These are phyloP conservation scores for Pseudococcus viburni DNA, from an alignment of 2,888 invertebrate species.

Conservation along the genomic window DNA sequence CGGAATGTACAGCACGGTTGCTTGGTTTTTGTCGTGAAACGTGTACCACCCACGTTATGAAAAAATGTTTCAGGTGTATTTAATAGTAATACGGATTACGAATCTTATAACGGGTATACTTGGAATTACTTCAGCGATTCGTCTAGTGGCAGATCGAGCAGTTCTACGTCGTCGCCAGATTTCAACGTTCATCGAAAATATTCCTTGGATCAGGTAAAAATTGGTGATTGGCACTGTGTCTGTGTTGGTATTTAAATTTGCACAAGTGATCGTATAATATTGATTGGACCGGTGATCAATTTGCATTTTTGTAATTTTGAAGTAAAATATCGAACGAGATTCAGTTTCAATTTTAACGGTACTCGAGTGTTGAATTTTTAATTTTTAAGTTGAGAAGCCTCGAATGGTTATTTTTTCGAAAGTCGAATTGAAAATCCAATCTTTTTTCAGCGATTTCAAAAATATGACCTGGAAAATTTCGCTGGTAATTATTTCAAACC, in stretches of 20 bases:
- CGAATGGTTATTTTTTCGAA: background rate
- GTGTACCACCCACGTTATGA: conserved; percentile 9
- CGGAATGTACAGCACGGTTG: background rate
- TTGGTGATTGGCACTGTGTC: background rate
- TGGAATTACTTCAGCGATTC: conserved; percentile 55
- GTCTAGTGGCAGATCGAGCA: conserved; percentile 63
- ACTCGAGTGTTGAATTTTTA: background rate
- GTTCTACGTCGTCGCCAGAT: conserved; percentile 61
- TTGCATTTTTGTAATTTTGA: background rate
- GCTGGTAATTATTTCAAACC: conserved; percentile 83
- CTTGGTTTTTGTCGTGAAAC: conserved; percentile 45
- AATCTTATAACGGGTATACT: background rate
- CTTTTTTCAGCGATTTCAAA: conserved; percentile 67
- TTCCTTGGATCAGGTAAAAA: conserved; percentile 62
- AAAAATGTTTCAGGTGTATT: conserved; percentile 57
- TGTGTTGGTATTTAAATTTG: background rate
- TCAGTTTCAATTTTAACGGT: background rate
- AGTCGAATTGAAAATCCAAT: background rate
- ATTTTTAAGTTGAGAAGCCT: background rate
- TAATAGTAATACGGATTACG: conserved; percentile 17
- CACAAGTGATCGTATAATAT: background rate
- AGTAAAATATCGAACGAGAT: background rate
- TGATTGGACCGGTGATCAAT: background rate
- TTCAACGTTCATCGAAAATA: conserved; percentile 46
- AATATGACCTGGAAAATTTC: conserved; percentile 75